phyloP scores from a whole-genome alignment of 2,113 vertebrate species.

The Pimephales promelas region DNA sequence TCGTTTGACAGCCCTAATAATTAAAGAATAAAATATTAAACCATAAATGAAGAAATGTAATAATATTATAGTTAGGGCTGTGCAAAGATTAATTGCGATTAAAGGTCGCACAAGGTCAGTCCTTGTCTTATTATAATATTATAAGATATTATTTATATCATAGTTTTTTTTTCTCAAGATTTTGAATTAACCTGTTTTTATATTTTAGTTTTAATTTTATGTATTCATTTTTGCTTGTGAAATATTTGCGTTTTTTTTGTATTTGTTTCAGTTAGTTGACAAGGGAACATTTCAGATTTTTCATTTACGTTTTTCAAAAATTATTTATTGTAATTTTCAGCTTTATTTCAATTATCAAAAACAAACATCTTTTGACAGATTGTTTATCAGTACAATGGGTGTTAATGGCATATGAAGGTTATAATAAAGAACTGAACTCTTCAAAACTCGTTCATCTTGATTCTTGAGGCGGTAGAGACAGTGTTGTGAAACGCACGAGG shows the following conservation, averaged over 20 bases:
- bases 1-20: no score
- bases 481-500: no score
- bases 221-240: neutral
- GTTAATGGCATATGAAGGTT: neutral
- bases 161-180: neutral
- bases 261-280: neutral
- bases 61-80: no score
- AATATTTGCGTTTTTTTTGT: neutral
- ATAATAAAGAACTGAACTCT: neutral
- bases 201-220: neutral
- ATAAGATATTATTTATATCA: neutral
- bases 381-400: neutral
- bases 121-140: no score
- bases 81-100: no score
- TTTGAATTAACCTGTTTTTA: neutral
- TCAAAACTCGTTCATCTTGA: neutral
- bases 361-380: neutral
- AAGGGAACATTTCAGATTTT: no score
- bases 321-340: neutral
- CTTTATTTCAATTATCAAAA: neutral
- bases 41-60: no score
- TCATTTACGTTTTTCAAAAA: neutral
- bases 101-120: no score
- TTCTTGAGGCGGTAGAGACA: neutral
- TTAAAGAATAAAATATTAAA: neutral